Conservation (phyloP, 2,797 vertebrate species). For the Esox lucius region DNA sequence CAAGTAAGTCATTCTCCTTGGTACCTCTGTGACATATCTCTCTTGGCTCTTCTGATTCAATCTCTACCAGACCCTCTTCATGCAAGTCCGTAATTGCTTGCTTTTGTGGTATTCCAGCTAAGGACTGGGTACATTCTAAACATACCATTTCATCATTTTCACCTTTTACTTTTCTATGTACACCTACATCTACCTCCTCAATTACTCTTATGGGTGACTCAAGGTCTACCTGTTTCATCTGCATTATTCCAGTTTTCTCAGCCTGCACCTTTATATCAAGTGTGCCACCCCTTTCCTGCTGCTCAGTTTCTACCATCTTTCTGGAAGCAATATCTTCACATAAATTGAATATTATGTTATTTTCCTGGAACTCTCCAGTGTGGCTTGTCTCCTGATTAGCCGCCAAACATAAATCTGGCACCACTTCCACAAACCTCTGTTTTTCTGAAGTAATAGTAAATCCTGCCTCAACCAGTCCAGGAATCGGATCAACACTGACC, state of each 20-base stretch:
- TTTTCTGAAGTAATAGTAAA: constrained; percentile 24
- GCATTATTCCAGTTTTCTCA: constrained; percentile 13
- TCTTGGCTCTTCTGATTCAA: constrained; percentile 28
- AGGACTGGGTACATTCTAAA: constrained; percentile 20
- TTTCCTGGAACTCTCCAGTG: constrained; percentile 15
- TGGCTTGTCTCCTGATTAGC: constrained; percentile 25
- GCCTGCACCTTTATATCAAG: constrained; percentile 14
- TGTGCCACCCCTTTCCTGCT: constrained; percentile 6
- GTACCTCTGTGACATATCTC: constrained; percentile 1
- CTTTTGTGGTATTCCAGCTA: constrained; percentile 12
- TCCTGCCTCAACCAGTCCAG: constrained; percentile 16
- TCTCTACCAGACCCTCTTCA: constrained; percentile 11
- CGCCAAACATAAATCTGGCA: constrained; percentile 19
- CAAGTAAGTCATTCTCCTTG: constrained; percentile 13
- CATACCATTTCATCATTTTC: constrained; percentile 27
- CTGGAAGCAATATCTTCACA: constrained; percentile 8
- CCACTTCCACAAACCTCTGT: constrained; percentile 16
- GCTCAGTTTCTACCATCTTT: constrained; percentile 3
- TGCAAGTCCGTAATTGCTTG: not conserved
- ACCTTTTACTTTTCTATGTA: constrained; percentile 19
- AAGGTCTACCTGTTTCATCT: constrained; percentile 2
- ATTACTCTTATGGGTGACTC: constrained; percentile 11
- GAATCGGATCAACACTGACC: constrained; percentile 20
- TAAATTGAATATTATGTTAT: constrained; percentile 18
- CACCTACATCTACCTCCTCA: constrained; percentile 8